Evolutionary conservation across 2,888 invertebrate species (phyloP).

Genomic region (Latheticus oryzae): DNA sequence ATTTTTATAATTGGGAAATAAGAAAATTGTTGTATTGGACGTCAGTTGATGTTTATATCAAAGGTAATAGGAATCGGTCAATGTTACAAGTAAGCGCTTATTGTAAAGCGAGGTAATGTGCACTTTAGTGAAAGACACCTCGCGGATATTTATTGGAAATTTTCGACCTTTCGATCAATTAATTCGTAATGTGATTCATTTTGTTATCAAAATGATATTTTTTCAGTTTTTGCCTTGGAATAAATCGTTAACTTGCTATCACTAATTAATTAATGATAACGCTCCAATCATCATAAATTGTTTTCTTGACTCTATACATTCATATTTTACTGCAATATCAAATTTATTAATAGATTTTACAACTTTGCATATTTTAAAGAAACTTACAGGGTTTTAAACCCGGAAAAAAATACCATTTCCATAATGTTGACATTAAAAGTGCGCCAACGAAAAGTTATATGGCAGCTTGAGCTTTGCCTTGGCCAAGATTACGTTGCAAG

Average conservation of each 20-base stretch:
- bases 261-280: too few relatives aligned
- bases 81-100: constrained; percentile 13
- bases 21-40: constrained; percentile 6
- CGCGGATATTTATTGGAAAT: constrained; percentile 22
- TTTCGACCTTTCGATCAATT: constrained; percentile 12
- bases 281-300: too few relatives aligned
- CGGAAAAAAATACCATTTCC: too few relatives aligned
- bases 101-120: constrained; percentile 22
- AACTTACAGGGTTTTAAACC: too few relatives aligned
- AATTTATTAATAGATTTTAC: too few relatives aligned
- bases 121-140: constrained; percentile 26
- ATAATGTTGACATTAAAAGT: too few relatives aligned
- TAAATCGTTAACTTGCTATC: too few relatives aligned
- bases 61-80: constrained; percentile 20
- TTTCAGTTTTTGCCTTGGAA: constrained; percentile 1
- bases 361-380: too few relatives aligned
- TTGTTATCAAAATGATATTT: not conserved
- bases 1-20: constrained; percentile 25
- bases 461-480: constrained; percentile 28
- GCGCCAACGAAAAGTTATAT: constrained; percentile 1
- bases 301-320: too few relatives aligned
- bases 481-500: constrained; percentile 35
- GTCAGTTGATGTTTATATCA: constrained; percentile 4
- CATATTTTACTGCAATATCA: too few relatives aligned
- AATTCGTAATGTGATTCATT: constrained; percentile 6